These are phyloP conservation scores for Agyllia agylla DNA, from an alignment of 2,888 invertebrate species.

Conservation along the genomic window DNA sequence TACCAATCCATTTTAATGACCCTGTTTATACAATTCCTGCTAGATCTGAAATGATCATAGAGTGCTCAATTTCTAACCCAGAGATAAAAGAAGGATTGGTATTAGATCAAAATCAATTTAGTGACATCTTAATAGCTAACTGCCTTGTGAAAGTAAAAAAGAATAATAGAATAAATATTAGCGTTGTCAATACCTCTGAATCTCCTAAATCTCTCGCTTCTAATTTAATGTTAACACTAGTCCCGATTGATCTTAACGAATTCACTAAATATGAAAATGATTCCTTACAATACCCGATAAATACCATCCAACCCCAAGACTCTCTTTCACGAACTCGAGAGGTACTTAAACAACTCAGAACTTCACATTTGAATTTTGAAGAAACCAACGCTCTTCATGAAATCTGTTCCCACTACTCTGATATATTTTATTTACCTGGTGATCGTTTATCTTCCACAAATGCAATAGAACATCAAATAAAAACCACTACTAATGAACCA, in stretches of 20 bases:
- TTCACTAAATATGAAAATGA: background rate
- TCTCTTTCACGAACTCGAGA: background rate
- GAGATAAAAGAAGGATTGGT: background rate
- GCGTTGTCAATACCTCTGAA: background rate
- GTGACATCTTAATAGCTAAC: background rate
- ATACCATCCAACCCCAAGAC: background rate
- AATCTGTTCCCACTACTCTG: background rate
- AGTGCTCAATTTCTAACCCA: slow-evolving; percentile 52
- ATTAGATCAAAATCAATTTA: background rate
- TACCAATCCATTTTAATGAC: slow-evolving; percentile 8
- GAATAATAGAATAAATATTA: background rate
- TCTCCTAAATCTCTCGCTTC: background rate
- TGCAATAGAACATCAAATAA: background rate
- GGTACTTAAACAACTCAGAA: background rate
- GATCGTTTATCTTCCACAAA: background rate
- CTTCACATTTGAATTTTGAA: background rate
- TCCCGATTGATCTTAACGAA: background rate
- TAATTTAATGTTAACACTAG: background rate
- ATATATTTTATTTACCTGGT: background rate
- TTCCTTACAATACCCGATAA: background rate
- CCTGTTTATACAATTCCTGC: slow-evolving; percentile 46
- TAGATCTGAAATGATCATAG: slow-evolving; percentile 42
- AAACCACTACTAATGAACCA: background rate
- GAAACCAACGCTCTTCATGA: background rate
- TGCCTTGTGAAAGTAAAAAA: background rate